Percentiles rank a stretch among this genome's conserved stretches.
These are phyloP conservation scores for Malacosoma neustria DNA, from an alignment of 2,888 invertebrate species.

Conservation along the genomic window DNA sequence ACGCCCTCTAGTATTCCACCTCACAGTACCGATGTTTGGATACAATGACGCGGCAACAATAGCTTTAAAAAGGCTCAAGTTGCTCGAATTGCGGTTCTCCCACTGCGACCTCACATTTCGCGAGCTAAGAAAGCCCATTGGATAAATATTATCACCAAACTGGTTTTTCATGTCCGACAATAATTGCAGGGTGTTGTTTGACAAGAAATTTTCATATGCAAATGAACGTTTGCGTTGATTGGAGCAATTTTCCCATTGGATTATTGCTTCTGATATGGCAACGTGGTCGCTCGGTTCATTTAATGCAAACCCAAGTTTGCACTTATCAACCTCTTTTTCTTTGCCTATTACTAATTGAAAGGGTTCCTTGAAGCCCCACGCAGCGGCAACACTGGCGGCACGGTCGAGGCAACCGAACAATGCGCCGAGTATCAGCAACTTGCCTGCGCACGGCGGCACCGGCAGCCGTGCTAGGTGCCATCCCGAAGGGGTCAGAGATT, in stretches of 20 bases:
- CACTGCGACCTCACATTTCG: slow-evolving; percentile 66
- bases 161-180: slow-evolving; percentile 88
- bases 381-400: slow-evolving; percentile 89
- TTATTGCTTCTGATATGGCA: slow-evolving; percentile 81
- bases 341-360: slow-evolving; percentile 84
- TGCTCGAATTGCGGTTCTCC: slow-evolving; percentile 84
- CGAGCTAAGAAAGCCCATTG: slow-evolving; percentile 83
- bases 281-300: slow-evolving; percentile 87
- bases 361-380: slow-evolving; percentile 89
- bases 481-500: slow-evolving; percentile 90
- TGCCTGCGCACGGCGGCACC: slow-evolving; percentile 92
- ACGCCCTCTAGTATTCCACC: slow-evolving; percentile 4
- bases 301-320: slow-evolving; percentile 74
- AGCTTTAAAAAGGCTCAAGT: slow-evolving; percentile 86
- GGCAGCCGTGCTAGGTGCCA: slow-evolving; percentile 92
- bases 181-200: slow-evolving; percentile 77
- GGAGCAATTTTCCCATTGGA: slow-evolving; percentile 64
- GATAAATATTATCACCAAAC: slow-evolving; percentile 81
- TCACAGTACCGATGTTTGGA: slow-evolving; percentile 86
- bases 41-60: slow-evolving; percentile 91
- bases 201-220: slow-evolving; percentile 84
- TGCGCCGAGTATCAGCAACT: slow-evolving; percentile 90
- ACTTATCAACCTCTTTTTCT: slow-evolving; percentile 76
- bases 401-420: slow-evolving; percentile 94
- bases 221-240: slow-evolving; percentile 48